Evolutionary conservation across 2,797 vertebrate species (phyloP), one percentile per base, ranked within the genome.

Genomic region (Ctenosaura bakeri): DNA sequence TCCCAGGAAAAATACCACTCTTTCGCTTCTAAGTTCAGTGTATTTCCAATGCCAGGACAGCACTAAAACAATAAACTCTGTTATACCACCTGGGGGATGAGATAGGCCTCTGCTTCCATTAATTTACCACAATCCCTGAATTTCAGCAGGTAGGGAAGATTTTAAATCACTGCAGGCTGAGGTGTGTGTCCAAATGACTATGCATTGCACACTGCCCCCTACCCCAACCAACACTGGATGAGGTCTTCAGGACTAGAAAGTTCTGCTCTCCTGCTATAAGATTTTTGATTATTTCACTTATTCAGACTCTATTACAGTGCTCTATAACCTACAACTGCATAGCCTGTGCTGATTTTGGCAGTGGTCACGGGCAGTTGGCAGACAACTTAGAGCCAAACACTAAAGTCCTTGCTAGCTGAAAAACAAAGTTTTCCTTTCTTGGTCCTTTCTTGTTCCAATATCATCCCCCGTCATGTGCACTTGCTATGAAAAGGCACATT

Each of bases 401-500:
- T 24, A 14, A 83, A 88, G 26, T n/a, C 54, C 54, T 59, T 89
- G 26, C 50, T 46, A 76, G 20, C 29, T 88, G 18, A 66, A 10
- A 88, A 88, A 82, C 4, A 82, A 76, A 22, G 4, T 83, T 81
- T 46, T 69, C 26, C 52, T 73, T 83, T 42, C 77, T 54, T 38
- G 14, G n/a, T 69, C 26, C 52, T 73, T 83, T 42, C 77, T 54
- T 38, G 14, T n/a, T n/a, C 54, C 38, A 83, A 71, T n/a, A 89
- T 38, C 54, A 10, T 89, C 26, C 22, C 24, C 38, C 35, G 32
- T 76, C 80, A 89, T 50, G 50, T 42, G 42, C 42, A 77, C 56
- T 66, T 64, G 29, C 81, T 83, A n/a, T 62, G 76, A 64, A 87
- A 32, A 62, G 66, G 64, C 10, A 81, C 66, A 87, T 32, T 54